Evolutionary conservation across 1,140 invertebrate genomes (phyloP), one percentile per base, ranked within the genome.

Genomic region (Triops longicaudatus): DNA sequence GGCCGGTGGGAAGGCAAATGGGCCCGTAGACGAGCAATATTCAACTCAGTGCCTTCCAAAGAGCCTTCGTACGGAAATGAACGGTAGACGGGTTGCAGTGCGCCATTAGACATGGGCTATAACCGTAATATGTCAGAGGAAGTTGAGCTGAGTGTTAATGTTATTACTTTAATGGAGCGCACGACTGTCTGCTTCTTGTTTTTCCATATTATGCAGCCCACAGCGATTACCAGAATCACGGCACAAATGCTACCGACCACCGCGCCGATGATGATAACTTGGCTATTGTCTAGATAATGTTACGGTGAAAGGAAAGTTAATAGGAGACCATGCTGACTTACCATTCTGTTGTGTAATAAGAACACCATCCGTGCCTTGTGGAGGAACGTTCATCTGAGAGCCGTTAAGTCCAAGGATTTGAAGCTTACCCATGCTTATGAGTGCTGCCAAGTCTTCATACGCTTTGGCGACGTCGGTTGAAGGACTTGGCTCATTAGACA

Each of bases 161-260:
- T 14, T 14, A n/a, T 63, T 63, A 63, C 50, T 9, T 63, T 63
- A 17, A 63, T n/a, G 22, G 50, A 63, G 17, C 50, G 50, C 6
- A 63, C 50, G 50, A 63, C 50, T 6, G 50, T 63, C 14, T 63
- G 50, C 50, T 63, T 63, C 22, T 63, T 63, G 22, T 63, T 63
- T 63, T 63, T 63, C 50, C 50, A 63, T 17, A 63, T 63, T n/a
- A 63, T 63, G 50, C 50, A 63, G 50, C 50, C 50, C 17, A 63
- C n/a, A 14, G 50, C 50, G n/a, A 63, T 63, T 63, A 63, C 5
- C 50, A 63, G 50, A 63, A 63, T 63, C 17, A 63, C 0, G 17
- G 22, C 50, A 14, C 50, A 63, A 9, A 63, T 63, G 17, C 50
- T 14, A n/a, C 50, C 50, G 17, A 63, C 50, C 9, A 63, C 50